phyloP scores from a whole-genome alignment of 1,140 invertebrate species.

The Hesperophylax magnus region DNA sequence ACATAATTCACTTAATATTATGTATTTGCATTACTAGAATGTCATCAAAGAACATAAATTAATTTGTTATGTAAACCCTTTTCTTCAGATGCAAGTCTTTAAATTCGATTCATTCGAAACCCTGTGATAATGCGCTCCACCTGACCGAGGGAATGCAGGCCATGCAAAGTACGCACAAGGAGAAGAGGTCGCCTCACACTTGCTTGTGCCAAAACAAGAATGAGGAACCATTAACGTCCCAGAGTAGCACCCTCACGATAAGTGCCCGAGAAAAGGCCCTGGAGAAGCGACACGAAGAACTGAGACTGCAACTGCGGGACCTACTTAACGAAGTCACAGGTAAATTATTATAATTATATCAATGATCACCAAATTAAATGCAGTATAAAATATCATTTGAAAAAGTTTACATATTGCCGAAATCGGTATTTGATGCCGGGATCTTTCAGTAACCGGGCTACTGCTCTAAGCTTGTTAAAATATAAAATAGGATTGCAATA shows the following conservation, averaged over 20 bases:
- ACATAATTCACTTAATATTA: background rate
- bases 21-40: too few relatives aligned
- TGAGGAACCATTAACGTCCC: background rate
- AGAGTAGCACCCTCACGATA: background rate
- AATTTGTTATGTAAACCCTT: background rate
- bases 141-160: background rate
- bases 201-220: conserved; percentile 25
- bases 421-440: too few relatives aligned
- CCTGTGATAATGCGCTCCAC: conserved; percentile 26
- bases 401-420: too few relatives aligned
- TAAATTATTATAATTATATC: background rate
- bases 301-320: conserved; percentile 34
- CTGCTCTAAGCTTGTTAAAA: too few relatives aligned
- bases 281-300: conserved; percentile 30
- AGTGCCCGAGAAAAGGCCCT: conserved; percentile 21
- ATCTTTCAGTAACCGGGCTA: too few relatives aligned
- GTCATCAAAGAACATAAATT: background rate
- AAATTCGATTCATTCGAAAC: conserved; percentile 40
- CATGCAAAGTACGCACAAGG: background rate
- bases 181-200: background rate
- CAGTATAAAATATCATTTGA: too few relatives aligned
- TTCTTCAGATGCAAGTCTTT: conserved; percentile 42
- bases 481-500: too few relatives aligned
- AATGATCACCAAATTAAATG: too few relatives aligned
- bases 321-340: conserved; percentile 33